Conservation (phyloP, 2,888 invertebrate genomes). For the Drosophila prostipennis region DNA sequence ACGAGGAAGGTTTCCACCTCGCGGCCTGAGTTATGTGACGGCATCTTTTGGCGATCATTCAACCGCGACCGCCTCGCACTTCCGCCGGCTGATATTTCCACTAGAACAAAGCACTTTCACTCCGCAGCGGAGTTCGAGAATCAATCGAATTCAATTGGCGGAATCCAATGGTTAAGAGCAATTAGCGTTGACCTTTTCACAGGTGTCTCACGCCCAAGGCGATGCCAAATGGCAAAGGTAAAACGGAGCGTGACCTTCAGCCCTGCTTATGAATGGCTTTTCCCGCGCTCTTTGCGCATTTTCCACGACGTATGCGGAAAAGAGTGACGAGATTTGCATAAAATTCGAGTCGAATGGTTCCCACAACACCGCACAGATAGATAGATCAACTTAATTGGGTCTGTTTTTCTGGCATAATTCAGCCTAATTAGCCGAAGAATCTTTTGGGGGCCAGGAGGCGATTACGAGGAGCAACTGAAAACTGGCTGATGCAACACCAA, state of each 20-base stretch:
- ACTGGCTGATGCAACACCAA: constrained; percentile 61
- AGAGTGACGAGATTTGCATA: constrained; percentile 73
- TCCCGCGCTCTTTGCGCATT: constrained; percentile 62
- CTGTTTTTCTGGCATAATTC: constrained; percentile 21
- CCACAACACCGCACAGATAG: constrained; percentile 40
- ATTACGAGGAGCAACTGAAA: not conserved
- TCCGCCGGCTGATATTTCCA: constrained; percentile 22
- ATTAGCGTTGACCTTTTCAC: constrained; percentile 68
- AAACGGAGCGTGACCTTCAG: constrained; percentile 66
- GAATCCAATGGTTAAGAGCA: constrained; percentile 21
- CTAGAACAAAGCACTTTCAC: constrained; percentile 67
- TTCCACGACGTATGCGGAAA: constrained; percentile 71
- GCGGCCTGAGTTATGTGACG: constrained; percentile 39
- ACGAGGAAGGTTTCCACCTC: constrained; percentile 53
- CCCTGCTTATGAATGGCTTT: constrained; percentile 47
- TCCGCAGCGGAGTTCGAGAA: constrained; percentile 8
- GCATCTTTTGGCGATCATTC: constrained; percentile 35
- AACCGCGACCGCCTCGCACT: constrained; percentile 29
- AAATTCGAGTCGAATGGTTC: constrained; percentile 56
- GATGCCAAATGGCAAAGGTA: constrained; percentile 52
- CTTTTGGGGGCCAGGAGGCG: constrained; percentile 14
- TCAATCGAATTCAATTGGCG: constrained; percentile 36
- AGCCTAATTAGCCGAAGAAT: constrained; percentile 55
- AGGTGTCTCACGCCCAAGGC: constrained; percentile 62
- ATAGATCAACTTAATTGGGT: constrained; percentile 49